Percentiles rank a stretch among this genome's conserved stretches.
phyloP scores from a whole-genome alignment of 2,888 invertebrate genomes.

The Busseola fusca region DNA sequence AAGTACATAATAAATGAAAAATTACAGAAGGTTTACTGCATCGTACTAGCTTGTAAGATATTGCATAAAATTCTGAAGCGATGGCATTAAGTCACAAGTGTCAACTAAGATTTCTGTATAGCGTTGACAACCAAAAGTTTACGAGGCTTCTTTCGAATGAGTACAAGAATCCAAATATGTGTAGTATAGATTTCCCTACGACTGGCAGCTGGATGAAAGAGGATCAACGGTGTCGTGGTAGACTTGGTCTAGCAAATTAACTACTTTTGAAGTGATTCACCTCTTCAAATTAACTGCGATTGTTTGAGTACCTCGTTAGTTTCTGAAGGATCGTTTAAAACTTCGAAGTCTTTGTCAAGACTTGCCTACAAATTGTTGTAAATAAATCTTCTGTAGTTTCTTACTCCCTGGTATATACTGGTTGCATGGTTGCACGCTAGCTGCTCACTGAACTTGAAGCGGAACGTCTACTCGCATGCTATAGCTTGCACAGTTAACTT shows the following conservation, averaged over 20 bases:
- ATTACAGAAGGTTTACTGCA: conserved; percentile 30
- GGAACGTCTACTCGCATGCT: conserved; percentile 56
- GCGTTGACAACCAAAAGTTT: background rate
- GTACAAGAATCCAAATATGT: background rate
- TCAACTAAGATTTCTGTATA: background rate
- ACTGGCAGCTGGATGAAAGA: background rate
- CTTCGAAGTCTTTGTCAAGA: background rate
- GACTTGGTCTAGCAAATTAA: background rate
- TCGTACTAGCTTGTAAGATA: background rate
- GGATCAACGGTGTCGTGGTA: background rate
- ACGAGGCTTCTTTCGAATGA: background rate
- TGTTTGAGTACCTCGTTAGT: background rate
- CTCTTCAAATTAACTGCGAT: background rate
- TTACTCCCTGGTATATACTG: conserved; percentile 31
- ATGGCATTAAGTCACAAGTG: background rate
- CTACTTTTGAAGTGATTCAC: background rate
- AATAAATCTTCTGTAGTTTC: conserved; percentile 27
- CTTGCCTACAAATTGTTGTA: background rate
- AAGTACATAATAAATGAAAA: conserved; percentile 5
- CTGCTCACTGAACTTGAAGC: conserved; percentile 59
- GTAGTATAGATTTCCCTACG: background rate
- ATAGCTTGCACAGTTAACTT: conserved; percentile 60
- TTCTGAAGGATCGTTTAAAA: background rate
- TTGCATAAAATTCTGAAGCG: background rate
- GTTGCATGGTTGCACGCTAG: conserved; percentile 53